Base-by-base conservation (phyloP, 2,113 vertebrate genomes). In the Eulemur macaco region DNA sequence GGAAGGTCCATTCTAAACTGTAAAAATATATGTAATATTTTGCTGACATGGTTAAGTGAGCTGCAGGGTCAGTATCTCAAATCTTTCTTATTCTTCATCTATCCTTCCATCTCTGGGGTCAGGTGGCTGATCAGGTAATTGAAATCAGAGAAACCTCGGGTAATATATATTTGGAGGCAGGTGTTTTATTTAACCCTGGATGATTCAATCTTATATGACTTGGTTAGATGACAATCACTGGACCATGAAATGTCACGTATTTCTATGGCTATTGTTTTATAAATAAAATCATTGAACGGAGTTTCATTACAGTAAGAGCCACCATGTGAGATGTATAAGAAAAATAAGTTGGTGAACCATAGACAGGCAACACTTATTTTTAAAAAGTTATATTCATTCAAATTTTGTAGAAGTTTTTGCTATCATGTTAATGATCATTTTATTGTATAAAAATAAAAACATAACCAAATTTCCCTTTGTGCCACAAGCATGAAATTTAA, bases 211-310 rank as follows among this genome's bases (percentile, higher is more conserved):
- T 96, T 42, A 5, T 96, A 93, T 94, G 66, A 94, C 20, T 96
- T 96, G 82, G 96, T 95, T 96, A 98, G 89, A 97, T 97, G 84
- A 73, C 71, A 96, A 0, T 96, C 91, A 58, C 68, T 96, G 97
- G 98, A 86, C 95, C 97, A 54, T 98, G 85, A 97, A 96, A 98
- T 98, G 96, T 89, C 96, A 60, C 96, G 94, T 96, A 82, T 71
- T 91, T 95, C 87, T 96, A 45, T 92, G 92, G 89, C 94, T 97
- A 58, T 64, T 98, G 71, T 97, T 98, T 96, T 93, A 96, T 94
- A 98, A 98, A 97, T 96, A 97, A 97, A 97, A 98, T 98, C 78
- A 93, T 96, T 60, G n/a, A 68, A 29, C 4, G 20, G 47, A 94
- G 12, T 97, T 97, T 96, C 92, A 91, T 96, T 96, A 77, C 13